phyloP scores from a whole-genome alignment of 2,797 vertebrate species.

The Ceyx erithaca region DNA sequence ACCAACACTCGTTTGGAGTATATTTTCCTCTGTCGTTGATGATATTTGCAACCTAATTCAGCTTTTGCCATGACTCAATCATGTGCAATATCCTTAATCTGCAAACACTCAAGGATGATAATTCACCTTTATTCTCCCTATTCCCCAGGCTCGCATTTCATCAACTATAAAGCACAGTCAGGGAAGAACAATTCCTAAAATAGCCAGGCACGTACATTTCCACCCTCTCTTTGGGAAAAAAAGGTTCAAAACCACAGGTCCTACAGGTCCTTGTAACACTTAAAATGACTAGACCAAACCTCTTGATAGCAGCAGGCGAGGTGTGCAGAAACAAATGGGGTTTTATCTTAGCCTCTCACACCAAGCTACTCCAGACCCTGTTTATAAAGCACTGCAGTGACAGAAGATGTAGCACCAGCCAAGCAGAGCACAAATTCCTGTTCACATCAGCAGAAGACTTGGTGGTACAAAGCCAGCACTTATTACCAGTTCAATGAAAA shows the following conservation, averaged over 20 bases:
- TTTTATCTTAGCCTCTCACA: slow-evolving; percentile 55
- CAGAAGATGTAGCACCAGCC: slow-evolving; percentile 25
- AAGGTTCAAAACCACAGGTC: slow-evolving; percentile 2
- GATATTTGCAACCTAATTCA: not conserved
- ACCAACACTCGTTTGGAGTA: not conserved
- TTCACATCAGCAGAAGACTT: not conserved
- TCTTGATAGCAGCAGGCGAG: slow-evolving; percentile 13
- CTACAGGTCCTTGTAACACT: slow-evolving; percentile 23
- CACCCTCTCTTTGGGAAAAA: not conserved
- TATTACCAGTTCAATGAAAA: slow-evolving; percentile 12
- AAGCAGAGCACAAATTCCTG: slow-evolving; percentile 15
- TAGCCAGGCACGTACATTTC: slow-evolving; percentile 4
- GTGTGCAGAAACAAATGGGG: slow-evolving; percentile 51
- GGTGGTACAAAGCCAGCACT: not conserved
- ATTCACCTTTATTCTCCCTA: slow-evolving; percentile 34
- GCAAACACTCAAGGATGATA: not conserved
- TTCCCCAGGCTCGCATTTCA: not conserved
- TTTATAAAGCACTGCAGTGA: slow-evolving; percentile 43
- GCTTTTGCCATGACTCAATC: not conserved
- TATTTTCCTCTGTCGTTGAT: not conserved
- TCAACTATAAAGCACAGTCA: slow-evolving; percentile 9
- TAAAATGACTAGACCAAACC: slow-evolving; percentile 50
- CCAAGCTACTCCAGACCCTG: slow-evolving; percentile 33
- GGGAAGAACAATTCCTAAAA: slow-evolving; percentile 34
- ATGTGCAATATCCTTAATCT: slow-evolving; percentile 5